Percentiles rank a stretch among this genome's conserved stretches.
These are phyloP conservation scores for Drosophila bunnanda DNA, from an alignment of 2,888 invertebrate genomes.

Conservation along the genomic window DNA sequence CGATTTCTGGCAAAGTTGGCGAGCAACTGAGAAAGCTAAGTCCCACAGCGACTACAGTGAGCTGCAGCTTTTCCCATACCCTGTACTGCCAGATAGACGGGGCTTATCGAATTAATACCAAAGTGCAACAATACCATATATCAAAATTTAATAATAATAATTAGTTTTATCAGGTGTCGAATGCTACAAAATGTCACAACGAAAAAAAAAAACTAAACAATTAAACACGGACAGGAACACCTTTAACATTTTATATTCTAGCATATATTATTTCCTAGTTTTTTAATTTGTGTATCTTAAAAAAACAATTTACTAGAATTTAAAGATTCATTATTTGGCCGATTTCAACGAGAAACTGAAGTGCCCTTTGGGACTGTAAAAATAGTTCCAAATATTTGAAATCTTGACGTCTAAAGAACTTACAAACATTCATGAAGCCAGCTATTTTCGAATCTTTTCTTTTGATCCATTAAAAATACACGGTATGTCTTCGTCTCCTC, in stretches of 20 bases:
- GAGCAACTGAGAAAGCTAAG: conserved; percentile 52
- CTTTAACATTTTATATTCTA: too few species aligned
- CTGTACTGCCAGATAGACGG: neutral
- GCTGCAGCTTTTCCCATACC: conserved; percentile 12
- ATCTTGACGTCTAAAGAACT: neutral
- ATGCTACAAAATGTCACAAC: neutral
- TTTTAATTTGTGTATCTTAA: too few species aligned
- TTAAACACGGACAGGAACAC: too few species aligned
- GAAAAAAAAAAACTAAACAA: neutral
- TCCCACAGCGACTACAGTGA: conserved; percentile 7
- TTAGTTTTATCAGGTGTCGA: too few species aligned
- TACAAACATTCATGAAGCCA: neutral
- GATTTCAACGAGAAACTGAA: neutral
- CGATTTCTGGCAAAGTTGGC: conserved; percentile 54
- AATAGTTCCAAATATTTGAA: too few species aligned
- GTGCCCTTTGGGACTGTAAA: too few species aligned
- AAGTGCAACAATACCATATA: too few species aligned
- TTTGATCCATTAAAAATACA: neutral
- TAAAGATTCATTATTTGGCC: neutral
- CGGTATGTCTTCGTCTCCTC: neutral
- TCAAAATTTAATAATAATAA: too few species aligned
- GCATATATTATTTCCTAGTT: too few species aligned
- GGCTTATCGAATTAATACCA: neutral
- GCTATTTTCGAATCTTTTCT: neutral
- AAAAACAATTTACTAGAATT: too few species aligned